A percentile compares a stretch with the other conserved stretches of the same genome.
These are phyloP conservation scores for Merluccius polli DNA, from an alignment of 2,797 vertebrate species.

Conservation along the genomic window DNA sequence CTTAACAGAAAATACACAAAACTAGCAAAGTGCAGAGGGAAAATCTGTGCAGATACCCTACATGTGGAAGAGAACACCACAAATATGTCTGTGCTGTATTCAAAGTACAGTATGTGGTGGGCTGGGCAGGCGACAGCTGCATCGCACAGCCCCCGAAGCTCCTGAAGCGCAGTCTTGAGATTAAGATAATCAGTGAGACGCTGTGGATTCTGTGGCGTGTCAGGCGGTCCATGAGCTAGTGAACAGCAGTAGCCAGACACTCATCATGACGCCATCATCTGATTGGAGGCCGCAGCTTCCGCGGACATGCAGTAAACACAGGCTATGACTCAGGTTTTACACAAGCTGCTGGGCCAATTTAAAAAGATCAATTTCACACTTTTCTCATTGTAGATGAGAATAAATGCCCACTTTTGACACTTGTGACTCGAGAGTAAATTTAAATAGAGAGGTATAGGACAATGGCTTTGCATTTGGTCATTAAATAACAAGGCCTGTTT, in stretches of 20 bases:
- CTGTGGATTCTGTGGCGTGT: constrained; percentile 23
- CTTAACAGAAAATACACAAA: neutral
- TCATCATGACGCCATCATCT: constrained; percentile 42
- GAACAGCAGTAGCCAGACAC: constrained; percentile 35
- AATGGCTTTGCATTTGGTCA: constrained; percentile 6
- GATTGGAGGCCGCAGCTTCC: constrained; percentile 41
- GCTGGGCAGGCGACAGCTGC: constrained; percentile 13
- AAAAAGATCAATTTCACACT: constrained; percentile 30
- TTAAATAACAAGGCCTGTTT: neutral
- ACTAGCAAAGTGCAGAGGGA: neutral
- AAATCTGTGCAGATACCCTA: neutral
- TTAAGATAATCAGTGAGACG: constrained; percentile 16
- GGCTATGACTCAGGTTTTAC: constrained; percentile 56
- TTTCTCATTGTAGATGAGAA: constrained; percentile 19
- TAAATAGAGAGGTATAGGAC: constrained; percentile 4
- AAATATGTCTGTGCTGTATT: neutral
- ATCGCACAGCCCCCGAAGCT: constrained; percentile 12
- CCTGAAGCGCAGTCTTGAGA: constrained; percentile 2
- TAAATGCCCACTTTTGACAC: constrained; percentile 22
- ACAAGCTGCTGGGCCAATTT: constrained; percentile 46
- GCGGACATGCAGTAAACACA: constrained; percentile 39
- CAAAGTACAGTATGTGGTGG: neutral
- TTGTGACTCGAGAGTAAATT: constrained; percentile 18
- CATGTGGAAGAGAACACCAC: neutral
- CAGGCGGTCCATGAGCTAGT: constrained; percentile 23